A percentile compares a stretch with the other conserved stretches of the same genome.
phyloP scores from a whole-genome alignment of 2,797 vertebrate species.

The Lacerta agilis region DNA sequence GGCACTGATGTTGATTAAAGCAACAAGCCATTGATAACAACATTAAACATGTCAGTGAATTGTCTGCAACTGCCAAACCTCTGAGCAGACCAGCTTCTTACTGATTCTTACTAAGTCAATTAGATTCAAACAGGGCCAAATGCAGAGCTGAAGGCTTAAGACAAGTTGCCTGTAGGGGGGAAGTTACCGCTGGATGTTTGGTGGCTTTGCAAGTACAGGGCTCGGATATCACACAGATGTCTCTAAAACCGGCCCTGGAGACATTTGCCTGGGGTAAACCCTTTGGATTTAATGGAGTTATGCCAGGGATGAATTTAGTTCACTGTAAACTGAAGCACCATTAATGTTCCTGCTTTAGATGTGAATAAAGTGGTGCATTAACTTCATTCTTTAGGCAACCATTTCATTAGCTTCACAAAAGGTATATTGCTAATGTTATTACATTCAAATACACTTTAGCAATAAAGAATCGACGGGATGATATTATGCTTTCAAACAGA shows the following conservation, averaged over 20 bases:
- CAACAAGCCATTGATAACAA: constrained; percentile 33
- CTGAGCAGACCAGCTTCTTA: constrained; percentile 16
- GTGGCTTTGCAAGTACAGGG: constrained; percentile 9
- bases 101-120: constrained; percentile 28
- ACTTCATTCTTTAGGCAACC: constrained; percentile 9
- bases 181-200: constrained; percentile 19
- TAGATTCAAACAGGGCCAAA: background rate
- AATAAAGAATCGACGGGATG: constrained; percentile 32
- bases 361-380: constrained; percentile 28
- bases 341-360: constrained; percentile 29
- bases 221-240: constrained; percentile 10
- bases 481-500: constrained; percentile 16
- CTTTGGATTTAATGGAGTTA: constrained; percentile 19
- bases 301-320: constrained; percentile 21
- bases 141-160: background rate
- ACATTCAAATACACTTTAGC: constrained; percentile 34
- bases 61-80: constrained; percentile 33
- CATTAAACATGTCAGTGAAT: constrained; percentile 35
- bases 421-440: constrained; percentile 9
- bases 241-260: background rate
- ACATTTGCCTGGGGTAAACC: background rate
- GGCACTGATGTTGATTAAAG: constrained; percentile 44
- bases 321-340: constrained; percentile 10
- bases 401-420: constrained; percentile 52
- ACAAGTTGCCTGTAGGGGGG: constrained; percentile 12